Conservation (phyloP, 2,797 vertebrate species). For the Acrossocheilus fasciatus region DNA sequence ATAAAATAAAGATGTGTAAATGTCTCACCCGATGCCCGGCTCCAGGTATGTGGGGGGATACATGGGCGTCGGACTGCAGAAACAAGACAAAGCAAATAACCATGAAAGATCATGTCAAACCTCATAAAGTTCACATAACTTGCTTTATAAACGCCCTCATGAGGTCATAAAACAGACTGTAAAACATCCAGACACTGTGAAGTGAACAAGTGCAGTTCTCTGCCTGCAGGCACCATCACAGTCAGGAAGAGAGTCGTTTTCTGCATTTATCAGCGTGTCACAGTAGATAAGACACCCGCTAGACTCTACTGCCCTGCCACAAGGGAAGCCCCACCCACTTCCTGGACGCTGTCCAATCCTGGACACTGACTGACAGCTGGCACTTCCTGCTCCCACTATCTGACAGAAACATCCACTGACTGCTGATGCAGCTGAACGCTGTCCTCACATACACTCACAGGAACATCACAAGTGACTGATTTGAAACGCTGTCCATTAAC, state of each 20-base stretch:
- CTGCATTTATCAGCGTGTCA: constrained; percentile 51
- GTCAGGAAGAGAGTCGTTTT: constrained; percentile 56
- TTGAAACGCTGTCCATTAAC: not conserved
- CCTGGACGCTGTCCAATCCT: constrained; percentile 36
- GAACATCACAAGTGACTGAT: not conserved
- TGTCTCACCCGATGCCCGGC: constrained; percentile 95
- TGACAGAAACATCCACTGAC: not conserved
- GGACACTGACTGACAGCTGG: constrained; percentile 33
- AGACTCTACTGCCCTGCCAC: constrained; percentile 16
- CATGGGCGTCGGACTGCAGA: constrained; percentile 95
- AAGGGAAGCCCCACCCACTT: constrained; percentile 42
- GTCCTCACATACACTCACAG: not conserved
- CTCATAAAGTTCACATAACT: not conserved
- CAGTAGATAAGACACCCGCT: constrained; percentile 36
- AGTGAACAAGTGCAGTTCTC: not conserved
- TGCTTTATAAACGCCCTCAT: not conserved
- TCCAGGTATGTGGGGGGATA: constrained; percentile 99
- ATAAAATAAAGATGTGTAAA: not conserved
- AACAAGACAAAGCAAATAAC: constrained; percentile 25
- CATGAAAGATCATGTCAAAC: not conserved
- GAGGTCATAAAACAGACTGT: not conserved
- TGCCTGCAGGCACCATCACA: constrained; percentile 27
- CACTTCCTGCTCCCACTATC: constrained; percentile 1
- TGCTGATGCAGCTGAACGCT: not conserved
- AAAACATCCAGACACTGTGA: not conserved